Base-by-base conservation (phyloP, 2,113 vertebrate species). In the Pyrgilauda ruficollis region DNA sequence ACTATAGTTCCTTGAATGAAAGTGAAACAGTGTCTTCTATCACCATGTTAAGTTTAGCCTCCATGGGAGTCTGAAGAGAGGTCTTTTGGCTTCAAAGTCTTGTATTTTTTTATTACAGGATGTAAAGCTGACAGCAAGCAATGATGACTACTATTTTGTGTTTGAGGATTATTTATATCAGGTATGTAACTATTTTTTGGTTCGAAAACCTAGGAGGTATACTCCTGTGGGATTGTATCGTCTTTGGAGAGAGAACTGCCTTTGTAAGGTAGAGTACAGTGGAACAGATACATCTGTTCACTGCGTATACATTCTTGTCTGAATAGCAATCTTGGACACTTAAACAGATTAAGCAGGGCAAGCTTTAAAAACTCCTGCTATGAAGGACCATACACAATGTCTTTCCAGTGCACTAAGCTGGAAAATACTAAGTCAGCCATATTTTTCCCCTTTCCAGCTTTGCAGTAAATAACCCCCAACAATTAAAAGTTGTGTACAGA, bases 91-190 rank as follows among this genome's bases (percentile, higher is more conserved):
- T 90, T 90, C 47, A 76, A 43, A 77, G 5, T 69, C 27, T 43
- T 92, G 1, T 66, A 10, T 47, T 74, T 94, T 97, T 96, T 89
- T 20, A 94, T 98, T 97, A 15, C 94, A 99, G 99, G 99, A 99
- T 96, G 99, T 99, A 91, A 99, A 99, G 96, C 98, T 99, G 91
- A 99, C 99, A 19, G 99, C 99, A 94, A 99, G 99, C 96, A 99
- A 99, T 3, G 99, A 99, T 77, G 99, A 99, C 97, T 99, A 99
- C 96, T 99, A 99, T 98, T 99, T 99, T 98, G 99, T 99, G 78
- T 99, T 99, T 98, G 99, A 99, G 97, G 99, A 99, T 96, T 99
- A 99, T 97, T 98, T 99, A 84, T 99, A 99, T 98, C 99, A 99
- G 98, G 99, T 99, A 96, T 87, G 98, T 97, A 55, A 69, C 47